Evolutionary conservation across 1,140 invertebrate species (phyloP).

Genomic region (Drosophila melanica): DNA sequence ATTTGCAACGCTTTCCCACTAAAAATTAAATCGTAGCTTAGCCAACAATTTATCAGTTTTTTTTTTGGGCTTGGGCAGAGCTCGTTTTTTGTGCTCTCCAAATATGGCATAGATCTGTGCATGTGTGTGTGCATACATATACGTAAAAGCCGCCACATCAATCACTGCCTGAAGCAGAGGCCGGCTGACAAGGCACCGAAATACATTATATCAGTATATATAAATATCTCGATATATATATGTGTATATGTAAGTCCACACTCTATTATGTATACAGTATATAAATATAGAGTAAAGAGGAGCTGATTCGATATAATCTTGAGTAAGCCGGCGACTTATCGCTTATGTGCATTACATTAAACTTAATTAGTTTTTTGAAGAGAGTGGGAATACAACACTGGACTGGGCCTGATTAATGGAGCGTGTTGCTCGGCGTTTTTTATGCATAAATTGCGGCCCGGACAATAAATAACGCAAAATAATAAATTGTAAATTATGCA

Average conservation of each 20-base stretch:
- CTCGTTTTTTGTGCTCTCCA: constrained; percentile 53
- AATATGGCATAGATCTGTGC: constrained; percentile 61
- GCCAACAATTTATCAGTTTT: constrained; percentile 29
- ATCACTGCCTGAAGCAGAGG: constrained; percentile 48
- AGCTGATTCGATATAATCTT: constrained; percentile 44
- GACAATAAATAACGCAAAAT: constrained; percentile 77
- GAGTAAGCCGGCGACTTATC: constrained; percentile 50
- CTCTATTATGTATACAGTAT: constrained; percentile 14
- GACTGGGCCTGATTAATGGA: constrained; percentile 69
- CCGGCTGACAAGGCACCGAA: constrained; percentile 72
- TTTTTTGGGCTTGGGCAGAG: constrained; percentile 19
- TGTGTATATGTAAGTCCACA: not conserved
- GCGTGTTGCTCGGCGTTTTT: constrained; percentile 75
- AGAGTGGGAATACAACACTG: constrained; percentile 57
- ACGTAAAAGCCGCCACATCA: constrained; percentile 59
- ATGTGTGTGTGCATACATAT: constrained; percentile 16
- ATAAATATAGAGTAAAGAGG: constrained; percentile 1
- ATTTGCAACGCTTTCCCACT: constrained; percentile 45
- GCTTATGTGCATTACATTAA: constrained; percentile 79
- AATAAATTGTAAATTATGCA: constrained; percentile 80
- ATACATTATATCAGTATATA: constrained; percentile 64
- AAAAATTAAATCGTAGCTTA: constrained; percentile 13
- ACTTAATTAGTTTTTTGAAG: constrained; percentile 76
- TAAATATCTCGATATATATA: too few relatives aligned
- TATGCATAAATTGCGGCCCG: constrained; percentile 75